Evolutionary conservation across 2,797 vertebrate genomes (phyloP).

Genomic region (Falco biarmicus): DNA sequence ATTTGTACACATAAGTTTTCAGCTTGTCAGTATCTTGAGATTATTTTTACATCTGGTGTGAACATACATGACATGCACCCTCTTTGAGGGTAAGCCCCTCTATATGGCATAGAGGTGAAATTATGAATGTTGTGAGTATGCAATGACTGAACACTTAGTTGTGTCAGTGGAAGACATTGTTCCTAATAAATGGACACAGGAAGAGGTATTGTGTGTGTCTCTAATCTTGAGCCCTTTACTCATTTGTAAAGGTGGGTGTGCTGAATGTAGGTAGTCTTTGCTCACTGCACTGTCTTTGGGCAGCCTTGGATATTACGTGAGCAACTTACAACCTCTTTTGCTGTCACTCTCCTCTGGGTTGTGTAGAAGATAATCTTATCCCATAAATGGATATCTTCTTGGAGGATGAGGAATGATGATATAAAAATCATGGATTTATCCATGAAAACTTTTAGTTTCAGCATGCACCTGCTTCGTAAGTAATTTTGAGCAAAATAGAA

Average conservation of each 20-base stretch:
- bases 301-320: background rate
- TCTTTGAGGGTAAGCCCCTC: background rate
- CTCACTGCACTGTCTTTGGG: background rate
- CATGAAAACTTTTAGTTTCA: slow-evolving; percentile 55
- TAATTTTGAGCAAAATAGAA: slow-evolving; percentile 39
- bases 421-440: slow-evolving; percentile 59
- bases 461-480: slow-evolving; percentile 57
- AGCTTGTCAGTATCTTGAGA: background rate
- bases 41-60: background rate
- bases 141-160: background rate
- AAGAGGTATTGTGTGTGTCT: background rate
- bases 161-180: background rate
- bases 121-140: background rate
- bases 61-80: accelerated
- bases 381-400: slow-evolving; percentile 54
- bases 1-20: background rate
- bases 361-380: slow-evolving; percentile 17
- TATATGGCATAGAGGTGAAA: background rate
- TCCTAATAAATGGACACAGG: background rate
- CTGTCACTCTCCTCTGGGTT: slow-evolving; percentile 7
- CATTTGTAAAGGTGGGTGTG: background rate
- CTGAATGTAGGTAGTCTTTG: background rate
- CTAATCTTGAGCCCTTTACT: background rate
- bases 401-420: slow-evolving; percentile 21
- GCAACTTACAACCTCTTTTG: slow-evolving; percentile 15